phyloP scores from a whole-genome alignment of 2,113 vertebrate genomes.

The Ictidomys tridecemlineatus region DNA sequence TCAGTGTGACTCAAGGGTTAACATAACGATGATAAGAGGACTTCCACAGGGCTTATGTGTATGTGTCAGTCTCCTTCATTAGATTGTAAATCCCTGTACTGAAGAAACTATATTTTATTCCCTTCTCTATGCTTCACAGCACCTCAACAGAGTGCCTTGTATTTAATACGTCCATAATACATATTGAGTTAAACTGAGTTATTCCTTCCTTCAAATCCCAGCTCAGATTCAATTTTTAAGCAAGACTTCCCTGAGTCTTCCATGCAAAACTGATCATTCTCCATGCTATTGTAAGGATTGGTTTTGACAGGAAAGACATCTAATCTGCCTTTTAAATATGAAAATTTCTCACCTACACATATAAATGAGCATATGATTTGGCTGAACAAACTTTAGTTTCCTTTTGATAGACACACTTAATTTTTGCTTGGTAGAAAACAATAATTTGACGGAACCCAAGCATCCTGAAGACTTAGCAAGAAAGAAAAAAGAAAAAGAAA shows the following conservation, averaged over 20 bases:
- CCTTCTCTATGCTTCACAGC: slow-evolving; percentile 65
- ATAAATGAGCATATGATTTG: not conserved
- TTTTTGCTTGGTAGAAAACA: not conserved
- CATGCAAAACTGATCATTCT: slow-evolving; percentile 64
- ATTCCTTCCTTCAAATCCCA: slow-evolving; percentile 14
- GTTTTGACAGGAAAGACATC: not conserved
- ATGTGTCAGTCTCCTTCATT: slow-evolving; percentile 65
- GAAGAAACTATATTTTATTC: slow-evolving; percentile 67
- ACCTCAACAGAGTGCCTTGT: slow-evolving; percentile 25
- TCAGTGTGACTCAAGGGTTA: slow-evolving; percentile 59
- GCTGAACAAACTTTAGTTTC: not conserved
- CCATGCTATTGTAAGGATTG: not conserved
- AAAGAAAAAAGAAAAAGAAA: not conserved
- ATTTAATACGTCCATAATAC: slow-evolving; percentile 58
- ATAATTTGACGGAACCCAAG: not conserved
- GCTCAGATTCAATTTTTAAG: slow-evolving; percentile 33
- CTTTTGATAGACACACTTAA: not conserved
- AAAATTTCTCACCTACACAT: not conserved
- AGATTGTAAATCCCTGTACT: slow-evolving; percentile 69
- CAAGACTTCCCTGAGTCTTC: not conserved
- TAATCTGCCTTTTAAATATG: slow-evolving; percentile 37
- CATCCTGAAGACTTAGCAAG: not conserved
- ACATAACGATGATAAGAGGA: slow-evolving; percentile 69
- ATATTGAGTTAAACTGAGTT: slow-evolving; percentile 33
- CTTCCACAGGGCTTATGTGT: not conserved